Conservation (phyloP, 2,113 vertebrate species). For the Petrocephalus zakoni region DNA sequence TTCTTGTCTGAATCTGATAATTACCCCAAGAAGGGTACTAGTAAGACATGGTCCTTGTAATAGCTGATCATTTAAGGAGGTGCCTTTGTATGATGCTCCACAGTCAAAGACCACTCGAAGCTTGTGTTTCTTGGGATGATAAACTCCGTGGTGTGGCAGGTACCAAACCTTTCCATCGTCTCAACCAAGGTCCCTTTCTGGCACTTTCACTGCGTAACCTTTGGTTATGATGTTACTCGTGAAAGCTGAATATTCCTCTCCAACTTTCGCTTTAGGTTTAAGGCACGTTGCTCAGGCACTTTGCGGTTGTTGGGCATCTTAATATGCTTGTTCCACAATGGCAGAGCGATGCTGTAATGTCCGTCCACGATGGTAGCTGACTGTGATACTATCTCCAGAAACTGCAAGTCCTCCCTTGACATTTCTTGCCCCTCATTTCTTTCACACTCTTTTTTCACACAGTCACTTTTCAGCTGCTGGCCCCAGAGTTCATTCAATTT, state of each 20-base stretch:
- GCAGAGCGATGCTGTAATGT: conserved; percentile 21
- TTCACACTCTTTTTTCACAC: no score
- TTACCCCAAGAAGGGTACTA: neutral
- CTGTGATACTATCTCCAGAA: neutral
- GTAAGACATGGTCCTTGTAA: neutral
- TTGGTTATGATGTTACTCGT: conserved; percentile 16
- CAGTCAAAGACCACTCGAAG: conserved; percentile 2
- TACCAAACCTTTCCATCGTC: conserved; percentile 17
- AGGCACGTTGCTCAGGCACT: conserved; percentile 11
- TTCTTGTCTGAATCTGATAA: neutral
- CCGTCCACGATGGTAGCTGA: neutral
- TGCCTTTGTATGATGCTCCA: neutral
- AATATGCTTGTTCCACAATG: neutral
- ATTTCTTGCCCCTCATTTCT: neutral
- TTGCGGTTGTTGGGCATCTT: conserved; percentile 17
- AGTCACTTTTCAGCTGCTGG: conserved; percentile 22
- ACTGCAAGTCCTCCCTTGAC: conserved; percentile 18
- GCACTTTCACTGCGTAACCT: conserved; percentile 18
- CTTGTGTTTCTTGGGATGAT: conserved; percentile 10
- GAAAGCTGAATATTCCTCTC: conserved; percentile 14
- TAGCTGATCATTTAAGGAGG: neutral
- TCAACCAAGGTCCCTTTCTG: neutral
- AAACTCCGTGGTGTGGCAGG: conserved; percentile 13
- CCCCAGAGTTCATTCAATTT: conserved; percentile 20
- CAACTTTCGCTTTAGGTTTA: conserved; percentile 16